These are phyloP conservation scores for Sinopyrophorus schimmeli DNA, from an alignment of 2,888 invertebrate species.

Conservation along the genomic window DNA sequence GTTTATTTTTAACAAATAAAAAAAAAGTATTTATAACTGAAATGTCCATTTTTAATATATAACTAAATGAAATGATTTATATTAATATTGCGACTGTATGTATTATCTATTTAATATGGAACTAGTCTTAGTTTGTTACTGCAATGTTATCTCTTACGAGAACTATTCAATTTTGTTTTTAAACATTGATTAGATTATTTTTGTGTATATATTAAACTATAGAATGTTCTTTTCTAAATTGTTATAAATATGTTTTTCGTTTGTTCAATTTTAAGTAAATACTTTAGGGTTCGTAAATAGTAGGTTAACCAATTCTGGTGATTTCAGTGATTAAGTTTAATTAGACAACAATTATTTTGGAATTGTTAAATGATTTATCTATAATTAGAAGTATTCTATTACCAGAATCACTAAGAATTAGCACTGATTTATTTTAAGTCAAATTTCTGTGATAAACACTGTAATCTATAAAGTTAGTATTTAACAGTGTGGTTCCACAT, in stretches of 20 bases:
- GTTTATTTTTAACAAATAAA: too few relatives aligned
- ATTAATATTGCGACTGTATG: constrained; percentile 26
- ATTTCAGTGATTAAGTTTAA: constrained; percentile 16
- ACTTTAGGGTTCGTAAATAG: background rate
- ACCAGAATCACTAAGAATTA: constrained; percentile 13
- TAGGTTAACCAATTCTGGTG: background rate
- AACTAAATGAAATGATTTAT: constrained; percentile 17
- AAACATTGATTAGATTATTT: too few relatives aligned
- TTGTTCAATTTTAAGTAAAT: constrained; percentile 12
- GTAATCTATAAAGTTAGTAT: constrained; percentile 20
- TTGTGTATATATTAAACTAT: constrained; percentile 11
- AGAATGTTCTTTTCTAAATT: constrained; percentile 4
- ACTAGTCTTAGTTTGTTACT: constrained; percentile 24
- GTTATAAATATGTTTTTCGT: constrained; percentile 10
- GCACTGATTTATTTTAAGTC: constrained; percentile 41
- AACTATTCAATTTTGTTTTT: constrained; percentile 14
- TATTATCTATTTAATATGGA: constrained; percentile 24
- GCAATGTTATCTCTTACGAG: constrained; percentile 19
- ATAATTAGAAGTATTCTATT: constrained; percentile 4
- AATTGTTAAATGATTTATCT: constrained; percentile 2
- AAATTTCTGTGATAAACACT: constrained; percentile 46
- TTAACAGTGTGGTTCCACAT: constrained; percentile 26
- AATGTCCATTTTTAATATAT: constrained; percentile 26
- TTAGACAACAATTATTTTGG: background rate
- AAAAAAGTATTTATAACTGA: constrained; percentile 21